Evolutionary conservation across 2,888 invertebrate species (phyloP).

Genomic region (Dione vanillae): DNA sequence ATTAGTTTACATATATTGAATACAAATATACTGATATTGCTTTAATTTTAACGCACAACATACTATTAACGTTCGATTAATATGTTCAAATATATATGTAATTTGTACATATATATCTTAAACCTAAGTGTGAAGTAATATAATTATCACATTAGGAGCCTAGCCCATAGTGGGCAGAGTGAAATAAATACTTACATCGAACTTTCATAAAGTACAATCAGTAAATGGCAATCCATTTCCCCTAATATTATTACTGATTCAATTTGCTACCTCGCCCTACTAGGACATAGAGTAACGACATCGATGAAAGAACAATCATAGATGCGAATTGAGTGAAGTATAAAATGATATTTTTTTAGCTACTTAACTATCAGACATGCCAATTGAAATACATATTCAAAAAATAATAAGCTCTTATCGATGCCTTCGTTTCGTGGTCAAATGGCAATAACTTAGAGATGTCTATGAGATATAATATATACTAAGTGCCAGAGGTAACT

Average conservation of each 20-base stretch:
- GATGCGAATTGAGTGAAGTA: neutral
- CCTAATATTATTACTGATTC: slow-evolving; percentile 34
- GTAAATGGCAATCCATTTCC: slow-evolving; percentile 39
- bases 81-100: no score
- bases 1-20: no score
- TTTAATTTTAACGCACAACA: no score
- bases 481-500: no score
- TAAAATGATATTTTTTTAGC: neutral
- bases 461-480: no score
- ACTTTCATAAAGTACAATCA: slow-evolving; percentile 32
- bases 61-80: no score
- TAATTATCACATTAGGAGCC: neutral
- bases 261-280: slow-evolving; percentile 32
- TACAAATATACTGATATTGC: no score
- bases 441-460: no score
- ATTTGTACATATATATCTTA: no score
- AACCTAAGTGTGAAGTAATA: neutral
- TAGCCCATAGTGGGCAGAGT: slow-evolving; percentile 13
- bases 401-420: no score
- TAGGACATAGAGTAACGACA: neutral
- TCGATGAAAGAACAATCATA: neutral
- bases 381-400: neutral
- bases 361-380: neutral
- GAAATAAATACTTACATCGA: slow-evolving; percentile 18
- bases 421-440: no score